Base-by-base conservation (phyloP, 1,140 invertebrate species). In the Probaryconus sp. region DNA sequence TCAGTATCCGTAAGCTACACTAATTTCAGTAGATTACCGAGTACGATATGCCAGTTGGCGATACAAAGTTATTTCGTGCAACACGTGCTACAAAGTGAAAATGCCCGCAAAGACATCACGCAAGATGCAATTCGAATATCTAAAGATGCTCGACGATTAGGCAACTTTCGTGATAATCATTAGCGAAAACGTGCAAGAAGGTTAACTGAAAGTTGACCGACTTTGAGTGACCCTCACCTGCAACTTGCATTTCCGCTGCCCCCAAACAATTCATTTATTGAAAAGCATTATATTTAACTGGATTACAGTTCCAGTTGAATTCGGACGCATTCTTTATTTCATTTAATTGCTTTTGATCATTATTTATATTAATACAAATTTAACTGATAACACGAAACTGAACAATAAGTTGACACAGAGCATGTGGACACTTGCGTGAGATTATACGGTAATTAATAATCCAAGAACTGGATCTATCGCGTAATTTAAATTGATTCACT, bases 141-240 rank as follows among this genome's bases (percentile, higher is more conserved):
- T 26, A 43, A 51, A 69, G 55, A 69, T 69, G 16, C 43, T 3
- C 21, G 43, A 1, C 18, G 64, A 68, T 69, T 69, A 60, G 55
- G 40, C 51, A 67, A 56, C 51, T 68, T 68, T 68, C 53, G 43
- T 68, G 53, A 51, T 58, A 68, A 68, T 58, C 51, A 43, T 58
- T 58, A 51, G 64, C 43, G 37, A 56, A 42, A 67, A 43, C 30
- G 45, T 58, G 51, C 64, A 68, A 58, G 31, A 56, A 67, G 51
- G 43, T 42, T 55, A 50, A 37, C 51, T 43, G 64, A 68, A 58
- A 68, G 64, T 68, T 43, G 53, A 40, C 64, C 51, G 43, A 58
- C 51, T 68, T 68, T 2, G 6, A 5, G 0, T 31, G 42, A 60
- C 38, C 48, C 14, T 7, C 47, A 47, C 3, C 21, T 24, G 3